Percentiles rank a stretch among this genome's conserved stretches.
Evolutionary conservation across 2,888 invertebrate genomes (phyloP).

Genomic region (Sarcophaga caerulescens): DNA sequence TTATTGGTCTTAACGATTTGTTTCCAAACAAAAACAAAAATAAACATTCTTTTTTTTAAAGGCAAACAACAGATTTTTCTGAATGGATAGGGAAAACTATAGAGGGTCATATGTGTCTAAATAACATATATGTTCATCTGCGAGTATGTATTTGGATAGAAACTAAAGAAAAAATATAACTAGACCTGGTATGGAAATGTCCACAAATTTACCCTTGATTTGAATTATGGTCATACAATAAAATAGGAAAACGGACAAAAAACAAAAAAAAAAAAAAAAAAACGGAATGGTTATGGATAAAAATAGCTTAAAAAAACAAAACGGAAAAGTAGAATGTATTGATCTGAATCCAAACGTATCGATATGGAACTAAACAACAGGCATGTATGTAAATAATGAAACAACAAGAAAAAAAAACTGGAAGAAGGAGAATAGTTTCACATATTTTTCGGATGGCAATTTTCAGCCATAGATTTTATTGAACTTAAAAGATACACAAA

Average conservation of each 20-base stretch:
- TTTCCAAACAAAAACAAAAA: background rate
- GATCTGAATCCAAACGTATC: background rate
- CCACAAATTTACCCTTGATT: slow-evolving; percentile 44
- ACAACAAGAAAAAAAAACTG: background rate
- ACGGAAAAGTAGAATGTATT: background rate
- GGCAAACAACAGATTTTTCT: background rate
- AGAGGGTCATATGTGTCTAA: too few species aligned
- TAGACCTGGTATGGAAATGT: background rate
- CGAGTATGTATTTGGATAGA: too few species aligned
- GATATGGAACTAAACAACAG: slow-evolving; percentile 2
- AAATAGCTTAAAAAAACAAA: background rate
- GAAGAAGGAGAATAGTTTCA: too few species aligned
- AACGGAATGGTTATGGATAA: slow-evolving; percentile 17
- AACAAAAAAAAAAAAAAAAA: slow-evolving; percentile 1
- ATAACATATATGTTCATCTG: too few species aligned
- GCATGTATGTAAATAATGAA: slow-evolving; percentile 34
- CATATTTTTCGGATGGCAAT: slow-evolving; percentile 11
- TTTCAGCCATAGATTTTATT: background rate
- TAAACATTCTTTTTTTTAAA: background rate
- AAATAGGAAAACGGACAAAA: background rate
- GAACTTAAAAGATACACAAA: background rate
- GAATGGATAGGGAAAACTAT: too few species aligned
- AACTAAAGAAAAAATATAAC: too few species aligned
- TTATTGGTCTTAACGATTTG: background rate
- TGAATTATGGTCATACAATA: slow-evolving; percentile 41